A percentile compares a stretch with the other conserved stretches of the same genome.
These are phyloP conservation scores for Actinia tenebrosa DNA, from an alignment of 64 coral and sea anemone species.

Conservation along the genomic window DNA sequence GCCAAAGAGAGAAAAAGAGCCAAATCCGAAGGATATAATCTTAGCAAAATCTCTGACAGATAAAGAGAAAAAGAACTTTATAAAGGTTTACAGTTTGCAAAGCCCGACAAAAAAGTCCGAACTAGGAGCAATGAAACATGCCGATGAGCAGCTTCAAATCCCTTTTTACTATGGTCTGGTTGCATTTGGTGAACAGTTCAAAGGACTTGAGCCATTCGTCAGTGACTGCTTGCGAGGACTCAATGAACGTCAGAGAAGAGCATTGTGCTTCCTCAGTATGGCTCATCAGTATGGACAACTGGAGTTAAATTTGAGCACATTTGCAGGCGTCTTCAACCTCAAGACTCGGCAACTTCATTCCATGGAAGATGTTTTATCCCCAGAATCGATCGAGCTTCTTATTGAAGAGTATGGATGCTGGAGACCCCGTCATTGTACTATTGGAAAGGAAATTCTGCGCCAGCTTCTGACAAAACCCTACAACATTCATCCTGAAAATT, in stretches of 20 bases:
- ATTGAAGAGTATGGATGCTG: conserved; percentile 53
- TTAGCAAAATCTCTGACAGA: not conserved
- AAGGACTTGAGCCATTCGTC: conserved; percentile 42
- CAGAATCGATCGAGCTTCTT: conserved; percentile 8
- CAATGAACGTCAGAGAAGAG: not conserved
- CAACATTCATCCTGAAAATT: conserved; percentile 22
- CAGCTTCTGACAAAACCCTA: conserved; percentile 5
- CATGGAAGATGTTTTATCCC: not conserved
- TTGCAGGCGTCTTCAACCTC: conserved; percentile 5
- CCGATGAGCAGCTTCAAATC: conserved; percentile 38
- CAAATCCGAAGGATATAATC: not conserved
- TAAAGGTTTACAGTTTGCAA: conserved; percentile 41
- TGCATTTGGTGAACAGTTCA: conserved; percentile 51
- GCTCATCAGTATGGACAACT: conserved; percentile 50
- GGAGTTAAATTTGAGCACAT: not conserved
- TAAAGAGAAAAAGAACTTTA: not conserved
- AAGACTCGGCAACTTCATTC: not conserved
- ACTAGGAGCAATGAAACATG: not conserved
- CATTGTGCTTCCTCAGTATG: conserved; percentile 50
- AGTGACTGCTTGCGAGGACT: conserved; percentile 36
- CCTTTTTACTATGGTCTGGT: conserved; percentile 63
- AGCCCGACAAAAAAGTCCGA: conserved; percentile 7
- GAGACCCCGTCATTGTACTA: conserved; percentile 48
- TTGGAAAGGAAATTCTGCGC: conserved; percentile 36
- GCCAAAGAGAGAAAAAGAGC: not conserved